Base-by-base conservation (phyloP, 2,113 vertebrate genomes). In the Poeciliopsis prolifica region DNA sequence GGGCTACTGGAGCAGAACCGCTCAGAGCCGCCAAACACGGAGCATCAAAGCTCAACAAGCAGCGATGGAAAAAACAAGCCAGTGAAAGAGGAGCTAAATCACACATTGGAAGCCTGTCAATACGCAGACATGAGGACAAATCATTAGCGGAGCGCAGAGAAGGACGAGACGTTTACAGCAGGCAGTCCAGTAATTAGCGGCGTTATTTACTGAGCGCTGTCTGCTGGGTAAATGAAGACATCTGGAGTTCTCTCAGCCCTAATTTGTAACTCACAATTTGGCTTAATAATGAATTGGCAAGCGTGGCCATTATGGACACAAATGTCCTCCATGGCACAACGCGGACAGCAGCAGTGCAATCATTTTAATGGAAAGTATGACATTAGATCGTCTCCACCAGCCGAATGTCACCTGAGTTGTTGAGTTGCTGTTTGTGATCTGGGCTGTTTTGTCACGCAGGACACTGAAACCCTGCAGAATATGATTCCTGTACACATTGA, bases 1-100 rank as follows among this genome's bases (percentile, higher is more conserved):
- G 70, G 75, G 81, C 81, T 72, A 22, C 80, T 65, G 79, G 70
- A 79, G 85, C 88, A 75, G 81, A 90, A 84, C 84, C 22, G 33
- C 74, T 26, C 40, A 26, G 40, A 72, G 10, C 48, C 15, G 24
- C 66, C 68, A 48, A 79, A 67, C 58, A 78, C 71, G 12, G 35
- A n/a, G 1, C 54, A 68, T 33, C 69, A 68, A 74, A 30, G 61
- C 6, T 5, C 24, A n/a, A 58, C 58, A 30, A 15, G n/a, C 62
- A 60, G 31, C 26, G 15, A 30, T 8, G 24, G 24, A 64, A 3
- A 72, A 71, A 71, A 75, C 60, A 68, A 68, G 65, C 68, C 67
- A 63, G 26, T 68, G 33, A 64, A 48, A 30, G 28, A 67, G 35
- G 6, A 40, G 73, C 4, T 48, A 33, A 68, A 48, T 61, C 51